Base-by-base conservation (phyloP, 2,113 vertebrate genomes). In the Peromyscus californicus region DNA sequence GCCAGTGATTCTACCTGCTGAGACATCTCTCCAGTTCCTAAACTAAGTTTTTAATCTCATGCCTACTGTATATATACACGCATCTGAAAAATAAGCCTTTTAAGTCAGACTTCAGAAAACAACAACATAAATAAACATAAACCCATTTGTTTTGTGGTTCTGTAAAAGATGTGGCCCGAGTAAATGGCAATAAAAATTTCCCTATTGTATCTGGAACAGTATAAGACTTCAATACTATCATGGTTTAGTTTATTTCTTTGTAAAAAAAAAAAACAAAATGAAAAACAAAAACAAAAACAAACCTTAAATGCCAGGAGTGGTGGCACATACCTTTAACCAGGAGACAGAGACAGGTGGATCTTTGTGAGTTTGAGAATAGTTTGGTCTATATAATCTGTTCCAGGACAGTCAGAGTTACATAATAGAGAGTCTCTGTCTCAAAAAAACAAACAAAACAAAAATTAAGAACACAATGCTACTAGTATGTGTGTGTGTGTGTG, bases 231-330 rank as follows among this genome's bases (percentile, higher is more conserved):
- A 92, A 39, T 91, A 54, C 48, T 91, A 51, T 29, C 65, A 13
- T 76, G 17, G 33, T 26, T 70, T 90, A 69, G 16, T 91, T 94
- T 93, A 75, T 94, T 84, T 96, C 54, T 72, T 95, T 67, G n/a
- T 65, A 63, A 88, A 93, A 51, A 80, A 89, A 74, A 24, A 36
- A 75, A 89, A 39, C 51, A 29, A 3, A 15, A 36, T 10, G 9
- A 22, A 42, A 51, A 92, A 90, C 48, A 86, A 88, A 80, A 29
- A 15, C 61, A 78, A 89, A 61, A 26, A 7, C 63, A 36, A 9
- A 36, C 3, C 15, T 48, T 26, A 78, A 51, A 42, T 84, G n/a
- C 26, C 26, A 42, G 82, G 22, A 8, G 7, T 61, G 13, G 82
- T 26, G 57, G n/a, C 82, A 63, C 24, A 29, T 1, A 63, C 12